Evolutionary conservation across 2,888 invertebrate genomes (phyloP), one percentile per base, ranked within the genome.

Genomic region (Drosophila dives): DNA sequence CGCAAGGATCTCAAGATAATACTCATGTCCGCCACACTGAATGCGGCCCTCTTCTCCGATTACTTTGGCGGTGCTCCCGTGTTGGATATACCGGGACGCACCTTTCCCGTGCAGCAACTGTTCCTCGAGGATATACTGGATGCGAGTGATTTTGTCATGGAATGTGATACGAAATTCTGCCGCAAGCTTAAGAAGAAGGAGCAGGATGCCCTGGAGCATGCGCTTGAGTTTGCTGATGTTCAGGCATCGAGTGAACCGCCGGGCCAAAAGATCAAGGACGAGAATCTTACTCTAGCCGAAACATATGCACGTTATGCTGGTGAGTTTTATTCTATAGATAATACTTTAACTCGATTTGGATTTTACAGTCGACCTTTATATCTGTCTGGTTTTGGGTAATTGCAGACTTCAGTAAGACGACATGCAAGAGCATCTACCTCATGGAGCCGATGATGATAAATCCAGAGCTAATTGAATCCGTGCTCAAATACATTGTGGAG

Each of bases 11-110:
- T 98, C 60, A 97, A 96, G 83, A 94, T 99, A 1, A 95, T 99
- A 86, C 94, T 99, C 8, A 99, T 99, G 98, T 98, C 98, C 90
- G 99, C 99, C 3, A 98, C 98, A 0, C 92, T 99, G 84, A 98
- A 98, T 92, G 96, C 97, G 1, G 95, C 96, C 38, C 93, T 97
- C 64, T 99, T 99, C 91, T 96, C 97, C 2, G 93, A 95, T 53
- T 99, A 99, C 92, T 99, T 98, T 92, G 91, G 86, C 0, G 94
- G 95, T 45, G 95, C 96, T 67, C 97, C 98, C 2, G 94, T 97
- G 51, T 93, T 98, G 72, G 95, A 96, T 89, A 97, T 97, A 85
- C 97, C 97, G 58, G 98, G 96, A 17, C 94, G 97, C 89, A 98
- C 97, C 0, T 98, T 96, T 91, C 97, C 97, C 0, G 98, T 98